Conservation (phyloP, 2,113 vertebrate species). For the Syrrhaptes paradoxus region DNA sequence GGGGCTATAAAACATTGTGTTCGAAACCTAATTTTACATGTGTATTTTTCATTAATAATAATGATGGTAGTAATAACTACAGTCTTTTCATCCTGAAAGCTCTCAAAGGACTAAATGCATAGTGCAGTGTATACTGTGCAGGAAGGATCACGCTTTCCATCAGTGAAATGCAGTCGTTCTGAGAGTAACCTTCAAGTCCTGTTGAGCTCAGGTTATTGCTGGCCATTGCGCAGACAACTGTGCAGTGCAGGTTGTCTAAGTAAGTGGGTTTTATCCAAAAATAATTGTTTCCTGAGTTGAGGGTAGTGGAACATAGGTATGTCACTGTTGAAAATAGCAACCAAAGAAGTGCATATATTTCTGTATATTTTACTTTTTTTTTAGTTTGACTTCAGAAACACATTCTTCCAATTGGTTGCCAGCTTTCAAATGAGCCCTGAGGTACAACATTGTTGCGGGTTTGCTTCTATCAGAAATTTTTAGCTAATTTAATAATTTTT, state of each 20-base stretch:
- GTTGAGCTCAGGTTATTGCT: not conserved
- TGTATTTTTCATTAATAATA: conserved; percentile 69
- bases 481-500: not conserved
- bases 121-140: not conserved
- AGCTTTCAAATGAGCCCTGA: not conserved
- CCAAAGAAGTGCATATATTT: not conserved
- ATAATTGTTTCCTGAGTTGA: not conserved
- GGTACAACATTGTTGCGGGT: not conserved
- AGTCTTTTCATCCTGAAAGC: conserved; percentile 51
- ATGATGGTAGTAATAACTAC: conserved; percentile 46
- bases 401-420: not conserved
- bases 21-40: conserved; percentile 57
- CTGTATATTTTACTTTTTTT: not conserved
- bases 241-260: not conserved
- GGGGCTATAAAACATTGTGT: conserved; percentile 56
- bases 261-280: not conserved
- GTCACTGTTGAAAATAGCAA: not conserved
- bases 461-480: not conserved
- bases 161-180: not conserved
- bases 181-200: not conserved
- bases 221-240: not conserved
- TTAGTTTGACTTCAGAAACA: not conserved
- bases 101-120: conserved; percentile 51
- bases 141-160: not conserved
- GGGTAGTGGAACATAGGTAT: not conserved